Percentiles rank a stretch among this genome's conserved stretches.
Evolutionary conservation across 2,888 invertebrate species (phyloP).

Genomic region (Cryptocephalus moraei): DNA sequence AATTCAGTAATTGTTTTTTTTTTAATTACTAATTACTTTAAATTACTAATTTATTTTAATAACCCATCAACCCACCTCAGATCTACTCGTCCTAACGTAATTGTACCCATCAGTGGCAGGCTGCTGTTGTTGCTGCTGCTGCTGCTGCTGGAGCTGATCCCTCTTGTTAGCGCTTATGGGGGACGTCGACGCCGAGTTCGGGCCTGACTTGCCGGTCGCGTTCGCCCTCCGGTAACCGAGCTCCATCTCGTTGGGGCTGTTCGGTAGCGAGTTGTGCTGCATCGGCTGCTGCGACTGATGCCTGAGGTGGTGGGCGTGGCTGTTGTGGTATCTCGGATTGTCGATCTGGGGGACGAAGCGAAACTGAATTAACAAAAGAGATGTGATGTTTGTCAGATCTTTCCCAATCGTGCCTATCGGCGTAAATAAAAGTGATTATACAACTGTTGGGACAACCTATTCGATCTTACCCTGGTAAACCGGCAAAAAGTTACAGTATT

Average conservation of each 20-base stretch:
- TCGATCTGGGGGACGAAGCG: constrained; percentile 18
- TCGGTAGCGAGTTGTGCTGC: constrained; percentile 54
- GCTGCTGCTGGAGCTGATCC: constrained; percentile 22
- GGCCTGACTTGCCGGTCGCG: constrained; percentile 29
- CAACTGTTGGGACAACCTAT: no score
- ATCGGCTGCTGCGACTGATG: constrained; percentile 21
- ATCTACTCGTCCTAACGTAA: constrained; percentile 74
- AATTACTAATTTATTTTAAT: no score
- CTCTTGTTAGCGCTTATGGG: constrained; percentile 45
- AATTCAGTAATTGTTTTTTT: no score
- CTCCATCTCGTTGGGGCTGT: constrained; percentile 56
- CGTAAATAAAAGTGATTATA: no score
- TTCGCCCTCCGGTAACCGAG: constrained; percentile 39
- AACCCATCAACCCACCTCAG: constrained; percentile 38
- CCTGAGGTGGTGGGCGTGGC: constrained; percentile 33
- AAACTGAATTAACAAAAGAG: no score
- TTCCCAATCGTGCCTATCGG: no score
- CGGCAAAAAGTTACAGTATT: no score
- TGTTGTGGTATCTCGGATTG: constrained; percentile 44
- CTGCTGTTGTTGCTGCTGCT: constrained; percentile 14
- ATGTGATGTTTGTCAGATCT: no score
- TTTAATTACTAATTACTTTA: no score
- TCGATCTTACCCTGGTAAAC: no score
- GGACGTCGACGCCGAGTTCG: constrained; percentile 44
- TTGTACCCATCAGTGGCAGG: constrained; percentile 24